Evolutionary conservation across 2,113 vertebrate genomes (phyloP), one percentile per base, ranked within the genome.

Genomic region (Tenebrosternarchus preto): DNA sequence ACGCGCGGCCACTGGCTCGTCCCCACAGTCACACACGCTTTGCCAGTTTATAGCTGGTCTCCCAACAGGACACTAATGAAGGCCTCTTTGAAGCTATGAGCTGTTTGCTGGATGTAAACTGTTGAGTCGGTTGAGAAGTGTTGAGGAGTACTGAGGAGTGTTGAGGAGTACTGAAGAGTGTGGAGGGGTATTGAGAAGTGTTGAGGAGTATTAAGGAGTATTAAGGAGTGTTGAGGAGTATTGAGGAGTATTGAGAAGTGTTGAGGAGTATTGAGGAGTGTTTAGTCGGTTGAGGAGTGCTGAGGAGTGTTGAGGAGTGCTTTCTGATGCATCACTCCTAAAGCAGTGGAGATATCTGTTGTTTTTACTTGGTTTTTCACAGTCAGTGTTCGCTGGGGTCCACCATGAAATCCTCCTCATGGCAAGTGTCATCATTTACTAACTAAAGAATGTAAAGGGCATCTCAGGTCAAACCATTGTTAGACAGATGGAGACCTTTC

Each of bases 371-470:
- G 36, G 24, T 68, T 22, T 70, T n/a, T 24, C 50, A 60, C 2
- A 22, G 61, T 20, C 29, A 56, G 53, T 27, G 17, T 31, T 9
- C 66, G 6, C n/a, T 39, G 16, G 63, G 33, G 29, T n/a, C 5
- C 4, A 67, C 25, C 61, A 20, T 24, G 59, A 11, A n/a, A 12
- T 66, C 22, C 43, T 29, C 63, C 25, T 33, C 22, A 22, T 25
- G 36, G 16, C n/a, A 60, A 39, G 66, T 24, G 43, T 33, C 24
- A 12, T 53, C 8, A 17, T 31, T 73, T 59, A 66, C 36, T 76
- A 83, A 76, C 29, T 60, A 36, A 70, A 64, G 50, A 74, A 76
- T 78, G 50, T 57, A 56, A 70, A 78, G 55, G 33, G 16, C 24
- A 59, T 12, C 15, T 17, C 31, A 64, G 33, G 59, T 20, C 53